Conservation (phyloP, 2,888 invertebrate genomes). For the Piscicola geometra region DNA sequence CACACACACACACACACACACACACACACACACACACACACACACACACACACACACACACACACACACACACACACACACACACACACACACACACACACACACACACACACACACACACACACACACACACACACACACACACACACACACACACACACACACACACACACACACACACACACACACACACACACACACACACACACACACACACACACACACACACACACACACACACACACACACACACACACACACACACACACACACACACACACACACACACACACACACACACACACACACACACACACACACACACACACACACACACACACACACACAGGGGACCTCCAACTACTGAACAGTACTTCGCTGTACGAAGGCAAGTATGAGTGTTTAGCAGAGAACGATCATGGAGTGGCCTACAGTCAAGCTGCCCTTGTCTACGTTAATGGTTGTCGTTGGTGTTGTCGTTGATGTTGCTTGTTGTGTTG, state of each 20-base stretch:
- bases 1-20: slow-evolving; percentile 18
- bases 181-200: too few relatives aligned
- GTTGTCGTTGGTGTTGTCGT: slow-evolving; percentile 56
- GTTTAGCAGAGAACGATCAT: slow-evolving; percentile 85
- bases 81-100: too few relatives aligned
- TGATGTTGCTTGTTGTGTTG: too few relatives aligned
- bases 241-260: too few relatives aligned
- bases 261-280: too few relatives aligned
- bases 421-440: slow-evolving; percentile 85
- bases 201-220: too few relatives aligned
- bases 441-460: slow-evolving; percentile 85
- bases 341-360: slow-evolving; percentile 71
- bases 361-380: slow-evolving; percentile 82
- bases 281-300: background rate
- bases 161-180: slow-evolving; percentile 12
- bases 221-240: too few relatives aligned
- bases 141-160: slow-evolving; percentile 18
- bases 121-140: slow-evolving; percentile 16
- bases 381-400: slow-evolving; percentile 92
- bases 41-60: slow-evolving; percentile 7
- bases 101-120: too few relatives aligned
- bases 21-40: slow-evolving; percentile 20
- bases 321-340: background rate
- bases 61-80: too few relatives aligned
- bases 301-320: slow-evolving; percentile 5